phyloP scores from a whole-genome alignment of 2,888 invertebrate genomes.

The Diaperis boleti region DNA sequence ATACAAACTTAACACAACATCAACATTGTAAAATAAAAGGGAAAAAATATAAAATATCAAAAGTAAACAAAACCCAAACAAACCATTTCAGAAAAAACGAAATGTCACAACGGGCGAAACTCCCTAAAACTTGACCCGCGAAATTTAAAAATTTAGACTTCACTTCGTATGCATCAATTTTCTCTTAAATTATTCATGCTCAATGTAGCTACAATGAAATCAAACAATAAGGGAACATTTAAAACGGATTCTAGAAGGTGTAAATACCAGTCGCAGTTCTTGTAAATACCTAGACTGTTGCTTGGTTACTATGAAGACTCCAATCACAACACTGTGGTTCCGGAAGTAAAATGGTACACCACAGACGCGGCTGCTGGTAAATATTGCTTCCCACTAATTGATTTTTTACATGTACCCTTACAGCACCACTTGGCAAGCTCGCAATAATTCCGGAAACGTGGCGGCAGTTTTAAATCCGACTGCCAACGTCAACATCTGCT shows the following conservation, averaged over 20 bases:
- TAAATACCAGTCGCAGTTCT: no score
- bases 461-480: conserved; percentile 30
- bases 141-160: no score
- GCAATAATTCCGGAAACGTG: conserved; percentile 35
- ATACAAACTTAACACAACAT: conserved; percentile 1
- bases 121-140: conserved; percentile 6
- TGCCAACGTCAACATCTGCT: conserved; percentile 11
- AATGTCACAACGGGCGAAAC: background rate
- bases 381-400: background rate
- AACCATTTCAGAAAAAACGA: background rate
- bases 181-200: no score
- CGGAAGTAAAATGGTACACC: background rate
- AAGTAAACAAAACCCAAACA: conserved; percentile 18
- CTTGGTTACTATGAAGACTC: no score
- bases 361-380: background rate
- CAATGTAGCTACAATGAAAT: no score
- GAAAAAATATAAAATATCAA: conserved; percentile 8
- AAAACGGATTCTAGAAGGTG: no score
- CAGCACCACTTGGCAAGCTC: conserved; percentile 17
- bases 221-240: no score
- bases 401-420: background rate
- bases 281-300: no score
- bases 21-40: conserved; percentile 7
- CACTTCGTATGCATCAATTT: no score
- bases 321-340: no score